A percentile compares a stretch with the other conserved stretches of the same genome.
Conservation (phyloP, 2,113 vertebrate species). For the Apeltes quadracus region DNA sequence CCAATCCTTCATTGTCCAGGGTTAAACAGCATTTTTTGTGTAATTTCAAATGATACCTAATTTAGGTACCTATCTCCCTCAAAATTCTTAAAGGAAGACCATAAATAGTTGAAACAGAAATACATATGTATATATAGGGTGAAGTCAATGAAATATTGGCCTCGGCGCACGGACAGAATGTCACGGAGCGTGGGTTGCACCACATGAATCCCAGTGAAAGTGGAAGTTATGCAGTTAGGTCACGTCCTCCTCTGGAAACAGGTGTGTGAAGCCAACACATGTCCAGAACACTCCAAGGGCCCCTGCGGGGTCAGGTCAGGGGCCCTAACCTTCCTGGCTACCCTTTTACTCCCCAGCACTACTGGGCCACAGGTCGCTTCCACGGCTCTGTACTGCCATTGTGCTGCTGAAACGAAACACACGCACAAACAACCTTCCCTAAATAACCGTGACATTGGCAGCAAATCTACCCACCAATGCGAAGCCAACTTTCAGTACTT, state of each 20-base stretch:
- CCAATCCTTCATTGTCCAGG: no score
- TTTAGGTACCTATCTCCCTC: not conserved
- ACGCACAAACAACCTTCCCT: not conserved
- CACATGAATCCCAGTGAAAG: not conserved
- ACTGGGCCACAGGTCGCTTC: slow-evolving; percentile 13
- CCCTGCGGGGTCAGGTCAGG: slow-evolving; percentile 20
- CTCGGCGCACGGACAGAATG: slow-evolving; percentile 8
- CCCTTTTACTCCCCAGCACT: slow-evolving; percentile 9
- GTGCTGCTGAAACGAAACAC: not conserved
- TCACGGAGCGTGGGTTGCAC: not conserved
- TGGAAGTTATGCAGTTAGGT: slow-evolving; percentile 25
- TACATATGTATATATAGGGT: not conserved
- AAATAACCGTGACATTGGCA: not conserved
- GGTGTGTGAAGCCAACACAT: slow-evolving; percentile 35
- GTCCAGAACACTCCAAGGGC: slow-evolving; percentile 10
- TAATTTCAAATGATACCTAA: not conserved
- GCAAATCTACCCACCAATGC: not conserved
- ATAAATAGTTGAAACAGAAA: not conserved
- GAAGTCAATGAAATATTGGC: not conserved
- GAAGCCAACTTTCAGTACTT: not conserved
- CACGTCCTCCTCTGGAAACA: slow-evolving; percentile 34
- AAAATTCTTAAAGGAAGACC: not conserved
- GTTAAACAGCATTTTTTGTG: not conserved
- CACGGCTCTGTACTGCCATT: slow-evolving; percentile 17
- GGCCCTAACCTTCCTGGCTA: slow-evolving; percentile 2